Evolutionary conservation across 2,113 vertebrate genomes (phyloP).

Genomic region (Sciurus niger): DNA sequence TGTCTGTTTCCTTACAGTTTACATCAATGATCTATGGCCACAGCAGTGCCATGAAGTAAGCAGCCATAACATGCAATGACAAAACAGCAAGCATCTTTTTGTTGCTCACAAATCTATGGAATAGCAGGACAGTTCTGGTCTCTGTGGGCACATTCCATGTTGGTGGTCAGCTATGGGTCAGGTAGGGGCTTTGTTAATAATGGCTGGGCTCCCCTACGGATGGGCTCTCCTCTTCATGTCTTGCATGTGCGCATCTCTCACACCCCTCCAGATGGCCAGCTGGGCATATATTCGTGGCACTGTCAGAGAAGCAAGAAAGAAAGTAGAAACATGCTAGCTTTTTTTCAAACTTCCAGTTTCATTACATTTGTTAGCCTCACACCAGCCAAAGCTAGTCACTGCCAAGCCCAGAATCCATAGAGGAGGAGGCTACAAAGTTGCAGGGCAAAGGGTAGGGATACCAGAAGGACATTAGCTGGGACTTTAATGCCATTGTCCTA

Average conservation of each 20-base stretch:
- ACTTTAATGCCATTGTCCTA: background rate
- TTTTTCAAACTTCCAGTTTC: background rate
- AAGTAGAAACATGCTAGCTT: background rate
- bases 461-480: background rate
- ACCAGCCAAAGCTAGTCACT: background rate
- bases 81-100: background rate
- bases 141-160: background rate
- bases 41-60: constrained; percentile 1
- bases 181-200: background rate
- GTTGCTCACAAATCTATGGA: background rate
- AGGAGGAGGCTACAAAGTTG: background rate
- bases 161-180: background rate
- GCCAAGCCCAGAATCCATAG: background rate
- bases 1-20: background rate
- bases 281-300: background rate
- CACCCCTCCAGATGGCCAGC: background rate
- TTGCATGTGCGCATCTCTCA: background rate
- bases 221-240: background rate
- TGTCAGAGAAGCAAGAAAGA: background rate
- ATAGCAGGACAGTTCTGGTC: background rate
- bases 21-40: background rate
- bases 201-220: background rate
- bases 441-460: background rate
- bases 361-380: constrained; percentile 31
- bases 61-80: background rate